Base-by-base conservation (phyloP, 2,888 invertebrate species). In the Ptychoptera contaminata region DNA sequence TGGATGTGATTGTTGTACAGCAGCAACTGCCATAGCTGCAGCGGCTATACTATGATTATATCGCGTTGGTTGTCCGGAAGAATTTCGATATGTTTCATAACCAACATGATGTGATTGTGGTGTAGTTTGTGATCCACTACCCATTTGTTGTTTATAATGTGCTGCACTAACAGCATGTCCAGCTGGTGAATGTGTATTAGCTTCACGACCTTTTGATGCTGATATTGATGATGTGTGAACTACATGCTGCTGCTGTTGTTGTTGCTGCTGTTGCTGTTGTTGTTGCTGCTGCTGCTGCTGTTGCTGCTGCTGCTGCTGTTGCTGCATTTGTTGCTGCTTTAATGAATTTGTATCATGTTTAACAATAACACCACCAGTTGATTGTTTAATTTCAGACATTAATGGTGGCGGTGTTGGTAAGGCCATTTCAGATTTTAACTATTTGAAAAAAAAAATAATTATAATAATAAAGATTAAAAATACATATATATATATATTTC, bases 311-410 rank as follows among this genome's bases (percentile, higher is more conserved):
- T 42, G 51, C 6, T 54, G 50, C 11, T 47, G 47, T 16, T 59
- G 59, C 45, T 70, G 71, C 48, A 70, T 40, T 30, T 40, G 59
- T 48, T 67, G 67, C 45, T 71, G 70, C 2, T 62, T 61, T 58
- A 30, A 36, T 43, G 32, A 50, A 46, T 47, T 47, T 48, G 50
- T 47, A 48, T 52, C 82, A 61, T 82, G 82, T 59, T 83, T 82
- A 48, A 83, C 83, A 61, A 83, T 83, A 59, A 83, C 83, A 48
- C 51, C 47, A 16, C 50, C 51, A 10, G 43, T 35, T 57, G 81
- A 78, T 62, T 74, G 80, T 62, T 81, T 82, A 54, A 71, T 67
- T 62, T 82, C 82, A 54, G 76, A 73, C 52, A 79, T 69, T 46
- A 81, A 64, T 6, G 79, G 77, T 43, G 80, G 77, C 14, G 78